Conservation (phyloP, 2,888 invertebrate genomes). For the Orthosia gracilis region DNA sequence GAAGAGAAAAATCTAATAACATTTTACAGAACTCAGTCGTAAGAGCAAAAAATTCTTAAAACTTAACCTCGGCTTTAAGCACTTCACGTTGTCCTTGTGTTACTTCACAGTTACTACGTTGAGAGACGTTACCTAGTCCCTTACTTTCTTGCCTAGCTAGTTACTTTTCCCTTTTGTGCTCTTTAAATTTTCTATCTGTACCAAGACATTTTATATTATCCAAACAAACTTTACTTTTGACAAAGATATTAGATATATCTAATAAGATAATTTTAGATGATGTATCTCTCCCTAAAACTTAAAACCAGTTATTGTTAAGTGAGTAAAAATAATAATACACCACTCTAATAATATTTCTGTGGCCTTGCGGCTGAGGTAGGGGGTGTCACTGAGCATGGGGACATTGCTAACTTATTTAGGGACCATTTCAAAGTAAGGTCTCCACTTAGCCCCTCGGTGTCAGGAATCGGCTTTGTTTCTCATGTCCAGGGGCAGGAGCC, state of each 20-base stretch:
- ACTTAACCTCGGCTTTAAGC: slow-evolving; percentile 38
- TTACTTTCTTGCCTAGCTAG: slow-evolving; percentile 33
- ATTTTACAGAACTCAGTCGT: slow-evolving; percentile 20
- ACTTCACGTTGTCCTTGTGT: slow-evolving; percentile 36
- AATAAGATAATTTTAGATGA: not conserved
- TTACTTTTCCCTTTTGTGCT: not conserved
- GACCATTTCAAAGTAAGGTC: no score
- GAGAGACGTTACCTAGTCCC: slow-evolving; percentile 32
- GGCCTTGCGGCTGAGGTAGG: no score
- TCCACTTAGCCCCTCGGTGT: no score
- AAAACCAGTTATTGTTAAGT: not conserved
- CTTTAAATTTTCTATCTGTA: not conserved
- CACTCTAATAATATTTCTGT: not conserved
- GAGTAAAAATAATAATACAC: not conserved
- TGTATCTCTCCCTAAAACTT: no score
- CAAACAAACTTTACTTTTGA: not conserved
- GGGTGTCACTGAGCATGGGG: no score
- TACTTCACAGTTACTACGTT: slow-evolving; percentile 37
- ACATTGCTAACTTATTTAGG: no score
- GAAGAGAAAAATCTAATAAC: slow-evolving; percentile 10
- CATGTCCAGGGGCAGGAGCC: no score
- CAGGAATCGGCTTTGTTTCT: no score
- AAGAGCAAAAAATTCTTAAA: slow-evolving; percentile 16
- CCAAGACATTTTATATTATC: not conserved
- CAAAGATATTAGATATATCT: not conserved